phyloP scores from a whole-genome alignment of 2,888 invertebrate genomes.

The Chrysopilus asiliformis region DNA sequence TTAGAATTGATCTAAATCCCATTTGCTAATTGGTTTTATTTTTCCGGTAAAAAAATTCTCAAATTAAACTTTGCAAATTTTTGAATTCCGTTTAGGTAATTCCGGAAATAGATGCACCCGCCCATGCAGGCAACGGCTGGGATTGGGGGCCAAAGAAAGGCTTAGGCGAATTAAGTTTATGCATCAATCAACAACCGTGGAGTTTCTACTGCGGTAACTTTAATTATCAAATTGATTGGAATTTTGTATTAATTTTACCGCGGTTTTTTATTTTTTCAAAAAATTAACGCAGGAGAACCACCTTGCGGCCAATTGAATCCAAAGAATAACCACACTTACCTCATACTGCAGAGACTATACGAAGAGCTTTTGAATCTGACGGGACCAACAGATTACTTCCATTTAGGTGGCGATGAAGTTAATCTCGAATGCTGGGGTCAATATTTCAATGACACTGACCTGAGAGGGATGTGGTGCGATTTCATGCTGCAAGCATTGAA shows the following conservation, averaged over 20 bases:
- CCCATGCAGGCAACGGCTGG: constrained; percentile 80
- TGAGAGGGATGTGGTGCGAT: constrained; percentile 65
- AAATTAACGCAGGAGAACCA: constrained; percentile 55
- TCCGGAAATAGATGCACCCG: constrained; percentile 83
- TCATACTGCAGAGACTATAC: constrained; percentile 59
- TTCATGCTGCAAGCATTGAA: constrained; percentile 54
- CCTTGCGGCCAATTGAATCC: constrained; percentile 80
- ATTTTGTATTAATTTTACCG: too few relatives aligned
- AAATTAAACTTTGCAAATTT: too few relatives aligned
- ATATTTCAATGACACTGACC: constrained; percentile 59
- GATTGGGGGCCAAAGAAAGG: constrained; percentile 65
- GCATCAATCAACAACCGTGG: constrained; percentile 72
- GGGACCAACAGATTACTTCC: constrained; percentile 64
- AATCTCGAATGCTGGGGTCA: constrained; percentile 69
- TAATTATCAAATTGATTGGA: too few relatives aligned
- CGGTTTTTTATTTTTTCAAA: too few relatives aligned
- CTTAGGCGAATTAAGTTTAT: constrained; percentile 64
- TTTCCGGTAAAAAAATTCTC: too few relatives aligned
- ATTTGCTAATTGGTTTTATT: too few relatives aligned
- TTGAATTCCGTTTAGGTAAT: constrained; percentile 71
- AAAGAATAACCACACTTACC: constrained; percentile 62
- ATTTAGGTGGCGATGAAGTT: constrained; percentile 56
- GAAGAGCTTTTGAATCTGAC: constrained; percentile 59
- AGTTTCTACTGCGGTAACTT: constrained; percentile 52
- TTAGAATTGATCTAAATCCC: too few relatives aligned